A percentile compares a stretch with the other conserved stretches of the same genome.
phyloP scores from a whole-genome alignment of 2,113 vertebrate species.

The Catagonus wagneri region DNA sequence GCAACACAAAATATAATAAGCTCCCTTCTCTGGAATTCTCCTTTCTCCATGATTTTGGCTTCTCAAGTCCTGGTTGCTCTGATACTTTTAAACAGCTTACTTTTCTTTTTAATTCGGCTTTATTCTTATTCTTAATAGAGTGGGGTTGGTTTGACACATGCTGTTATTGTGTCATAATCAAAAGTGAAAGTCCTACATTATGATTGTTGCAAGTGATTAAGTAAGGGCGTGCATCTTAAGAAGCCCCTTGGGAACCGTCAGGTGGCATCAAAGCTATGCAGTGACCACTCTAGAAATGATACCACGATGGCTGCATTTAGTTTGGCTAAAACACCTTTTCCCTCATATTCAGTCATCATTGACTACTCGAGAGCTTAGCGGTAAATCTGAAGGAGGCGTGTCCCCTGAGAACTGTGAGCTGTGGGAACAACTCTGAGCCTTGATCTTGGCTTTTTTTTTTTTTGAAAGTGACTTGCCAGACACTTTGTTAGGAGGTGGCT shows the following conservation, averaged over 20 bases:
- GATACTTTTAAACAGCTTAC: neutral
- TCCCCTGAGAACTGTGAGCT: neutral
- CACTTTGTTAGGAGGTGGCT: neutral
- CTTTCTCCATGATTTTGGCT: neutral
- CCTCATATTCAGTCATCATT: neutral
- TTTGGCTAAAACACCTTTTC: neutral
- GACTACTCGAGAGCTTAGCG: neutral
- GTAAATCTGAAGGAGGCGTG: neutral
- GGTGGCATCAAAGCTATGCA: neutral
- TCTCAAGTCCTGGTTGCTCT: neutral
- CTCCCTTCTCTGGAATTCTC: neutral
- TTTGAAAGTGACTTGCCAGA: neutral
- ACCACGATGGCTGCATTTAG: neutral
- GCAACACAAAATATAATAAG: neutral
- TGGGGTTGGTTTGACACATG: neutral
- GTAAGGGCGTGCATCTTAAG: neutral
- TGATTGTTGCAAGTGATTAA: neutral
- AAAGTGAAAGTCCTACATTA: neutral
- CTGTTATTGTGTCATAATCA: neutral
- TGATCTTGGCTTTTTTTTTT: neutral
- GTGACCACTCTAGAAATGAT: neutral
- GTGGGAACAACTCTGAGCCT: neutral
- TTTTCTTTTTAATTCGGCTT: neutral
- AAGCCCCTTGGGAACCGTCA: neutral
- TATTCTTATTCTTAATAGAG: neutral